Conservation (phyloP, 1,140 invertebrate genomes). For the Chironomus tepperi region DNA sequence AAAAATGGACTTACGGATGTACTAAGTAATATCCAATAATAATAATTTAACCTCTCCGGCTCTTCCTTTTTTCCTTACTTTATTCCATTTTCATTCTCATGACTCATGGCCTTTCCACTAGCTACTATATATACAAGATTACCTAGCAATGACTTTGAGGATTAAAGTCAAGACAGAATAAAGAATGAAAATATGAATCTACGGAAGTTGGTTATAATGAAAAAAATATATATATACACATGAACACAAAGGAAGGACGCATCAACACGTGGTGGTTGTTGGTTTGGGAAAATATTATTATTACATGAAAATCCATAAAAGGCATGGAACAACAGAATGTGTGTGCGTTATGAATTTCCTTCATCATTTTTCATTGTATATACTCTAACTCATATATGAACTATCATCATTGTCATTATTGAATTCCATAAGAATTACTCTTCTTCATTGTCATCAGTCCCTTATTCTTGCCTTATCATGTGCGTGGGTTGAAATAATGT, state of each 20-base stretch:
- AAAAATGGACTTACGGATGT: too few relatives aligned
- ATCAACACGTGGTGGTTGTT: not conserved
- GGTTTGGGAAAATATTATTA: not conserved
- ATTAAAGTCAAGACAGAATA: not conserved
- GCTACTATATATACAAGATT: not conserved
- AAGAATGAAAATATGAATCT: too few relatives aligned
- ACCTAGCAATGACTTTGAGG: not conserved
- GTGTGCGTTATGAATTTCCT: not conserved
- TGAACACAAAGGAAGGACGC: not conserved
- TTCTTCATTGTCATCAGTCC: too few relatives aligned
- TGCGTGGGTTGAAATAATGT: too few relatives aligned
- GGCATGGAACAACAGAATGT: not conserved
- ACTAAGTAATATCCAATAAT: not conserved
- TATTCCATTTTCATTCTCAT: not conserved
- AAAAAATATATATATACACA: too few relatives aligned
- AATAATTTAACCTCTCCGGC: not conserved
- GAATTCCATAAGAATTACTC: too few relatives aligned
- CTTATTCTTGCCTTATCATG: too few relatives aligned
- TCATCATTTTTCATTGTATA: not conserved
- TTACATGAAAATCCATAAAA: slow-evolving; percentile 11
- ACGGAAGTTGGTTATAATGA: too few relatives aligned
- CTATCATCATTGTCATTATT: not conserved
- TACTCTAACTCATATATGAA: not conserved
- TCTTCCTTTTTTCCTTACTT: not conserved
- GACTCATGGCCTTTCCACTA: not conserved